Percentiles rank a stretch among this genome's conserved stretches.
Evolutionary conservation across 2,888 invertebrate genomes (phyloP).

Genomic region (Sepioteuthis lessoniana): DNA sequence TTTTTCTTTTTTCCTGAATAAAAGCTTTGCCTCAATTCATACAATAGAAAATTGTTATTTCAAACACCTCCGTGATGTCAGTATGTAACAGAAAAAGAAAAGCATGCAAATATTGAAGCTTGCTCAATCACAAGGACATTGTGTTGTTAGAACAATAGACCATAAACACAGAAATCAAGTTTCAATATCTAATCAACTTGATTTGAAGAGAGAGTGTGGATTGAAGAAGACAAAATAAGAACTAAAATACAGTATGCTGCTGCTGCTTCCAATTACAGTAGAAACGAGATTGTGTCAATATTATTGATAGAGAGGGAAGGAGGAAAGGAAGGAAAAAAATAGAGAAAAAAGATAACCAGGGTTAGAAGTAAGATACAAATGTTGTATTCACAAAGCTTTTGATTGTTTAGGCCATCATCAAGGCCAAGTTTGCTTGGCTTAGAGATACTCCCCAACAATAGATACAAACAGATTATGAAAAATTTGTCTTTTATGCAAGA

Average conservation of each 20-base stretch:
- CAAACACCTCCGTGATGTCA: neutral
- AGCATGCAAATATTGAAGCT: neutral
- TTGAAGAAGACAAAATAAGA: neutral
- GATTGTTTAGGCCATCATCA: conserved; percentile 23
- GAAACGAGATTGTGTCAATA: conserved; percentile 6
- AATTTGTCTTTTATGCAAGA: conserved; percentile 23
- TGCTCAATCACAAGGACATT: conserved; percentile 6
- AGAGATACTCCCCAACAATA: conserved; percentile 21
- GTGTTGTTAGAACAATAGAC: conserved; percentile 21
- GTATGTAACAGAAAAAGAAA: neutral
- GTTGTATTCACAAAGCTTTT: neutral
- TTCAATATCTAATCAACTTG: conserved; percentile 9
- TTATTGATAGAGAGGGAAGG: neutral
- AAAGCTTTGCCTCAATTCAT: neutral
- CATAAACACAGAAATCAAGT: neutral
- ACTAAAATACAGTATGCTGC: neutral
- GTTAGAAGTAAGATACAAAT: conserved; percentile 4
- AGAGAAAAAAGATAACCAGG: neutral
- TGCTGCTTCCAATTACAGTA: neutral
- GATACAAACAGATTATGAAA: conserved; percentile 33
- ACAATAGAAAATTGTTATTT: neutral
- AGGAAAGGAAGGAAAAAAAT: neutral
- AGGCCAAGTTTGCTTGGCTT: neutral
- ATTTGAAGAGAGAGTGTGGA: neutral
- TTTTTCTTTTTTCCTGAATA: neutral